These are phyloP conservation scores for Cotesia vestalis DNA, from an alignment of 1,140 invertebrate species.

Conservation along the genomic window DNA sequence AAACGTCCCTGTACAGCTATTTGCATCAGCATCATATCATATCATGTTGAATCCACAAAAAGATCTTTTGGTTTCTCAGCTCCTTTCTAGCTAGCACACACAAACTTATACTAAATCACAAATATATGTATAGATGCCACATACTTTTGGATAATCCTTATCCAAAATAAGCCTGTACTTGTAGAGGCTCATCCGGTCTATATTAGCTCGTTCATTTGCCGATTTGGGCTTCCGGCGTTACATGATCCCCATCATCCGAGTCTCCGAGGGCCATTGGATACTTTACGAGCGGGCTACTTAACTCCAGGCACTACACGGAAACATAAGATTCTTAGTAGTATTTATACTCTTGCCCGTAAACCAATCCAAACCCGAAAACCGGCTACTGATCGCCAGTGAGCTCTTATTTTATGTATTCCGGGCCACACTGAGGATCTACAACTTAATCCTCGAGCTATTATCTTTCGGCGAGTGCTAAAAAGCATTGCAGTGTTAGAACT, in stretches of 20 bases:
- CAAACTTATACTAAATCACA: too few relatives aligned
- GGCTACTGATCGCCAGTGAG: too few relatives aligned
- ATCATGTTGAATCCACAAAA: slow-evolving; percentile 25
- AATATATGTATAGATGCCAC: slow-evolving; percentile 20
- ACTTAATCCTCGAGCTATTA: slow-evolving; percentile 17
- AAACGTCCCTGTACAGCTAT: slow-evolving; percentile 14
- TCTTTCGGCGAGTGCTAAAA: background rate
- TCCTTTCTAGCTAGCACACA: too few relatives aligned
- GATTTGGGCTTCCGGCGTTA: slow-evolving; percentile 26
- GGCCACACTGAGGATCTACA: slow-evolving; percentile 4
- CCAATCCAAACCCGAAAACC: background rate
- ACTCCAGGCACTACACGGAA: slow-evolving; percentile 6
- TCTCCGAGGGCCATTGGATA: background rate
- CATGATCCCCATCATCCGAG: slow-evolving; percentile 10
- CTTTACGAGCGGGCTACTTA: slow-evolving; percentile 11
- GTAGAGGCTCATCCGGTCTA: slow-evolving; percentile 26
- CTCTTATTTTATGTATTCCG: background rate
- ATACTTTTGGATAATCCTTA: slow-evolving; percentile 35
- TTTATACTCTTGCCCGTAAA: slow-evolving; percentile 25
- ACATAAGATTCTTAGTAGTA: background rate
- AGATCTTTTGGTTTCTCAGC: too few relatives aligned
- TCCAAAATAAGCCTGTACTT: background rate
- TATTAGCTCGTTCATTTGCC: slow-evolving; percentile 13
- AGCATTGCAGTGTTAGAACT: slow-evolving; percentile 1
- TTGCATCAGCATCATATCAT: slow-evolving; percentile 23